Evolutionary conservation across 2,888 invertebrate genomes (phyloP).

Genomic region (Thecophora atra): DNA sequence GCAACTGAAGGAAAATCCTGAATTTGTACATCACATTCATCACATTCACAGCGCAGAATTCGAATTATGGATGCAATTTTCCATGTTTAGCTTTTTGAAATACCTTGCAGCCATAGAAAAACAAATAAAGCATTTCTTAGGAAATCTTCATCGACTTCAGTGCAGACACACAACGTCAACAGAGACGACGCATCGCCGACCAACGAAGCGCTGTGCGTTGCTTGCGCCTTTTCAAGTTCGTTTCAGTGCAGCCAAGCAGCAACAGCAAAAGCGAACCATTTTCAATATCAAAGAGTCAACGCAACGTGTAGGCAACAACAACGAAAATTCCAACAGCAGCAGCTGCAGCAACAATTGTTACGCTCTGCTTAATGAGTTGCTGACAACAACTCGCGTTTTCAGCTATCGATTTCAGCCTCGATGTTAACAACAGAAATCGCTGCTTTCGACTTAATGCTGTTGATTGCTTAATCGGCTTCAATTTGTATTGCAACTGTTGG

Average conservation of each 20-base stretch:
- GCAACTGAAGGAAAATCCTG: too few relatives aligned
- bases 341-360: not conserved
- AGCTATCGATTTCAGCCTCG: not conserved
- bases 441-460: not conserved
- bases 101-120: too few relatives aligned
- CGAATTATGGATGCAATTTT: too few relatives aligned
- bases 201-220: too few relatives aligned
- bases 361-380: slow-evolving; percentile 19
- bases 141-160: too few relatives aligned
- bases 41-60: too few relatives aligned
- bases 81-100: too few relatives aligned
- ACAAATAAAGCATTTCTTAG: too few relatives aligned
- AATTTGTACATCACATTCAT: too few relatives aligned
- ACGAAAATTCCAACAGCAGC: not conserved
- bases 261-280: not conserved
- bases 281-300: not conserved
- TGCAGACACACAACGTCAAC: too few relatives aligned
- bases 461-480: not conserved
- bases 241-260: not conserved
- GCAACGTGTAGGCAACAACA: not conserved
- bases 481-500: not conserved
- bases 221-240: too few relatives aligned
- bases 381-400: slow-evolving; percentile 16
- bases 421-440: not conserved
- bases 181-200: too few relatives aligned